Base-by-base conservation (phyloP, 2,888 invertebrate species). In the Malachius bipustulatus region DNA sequence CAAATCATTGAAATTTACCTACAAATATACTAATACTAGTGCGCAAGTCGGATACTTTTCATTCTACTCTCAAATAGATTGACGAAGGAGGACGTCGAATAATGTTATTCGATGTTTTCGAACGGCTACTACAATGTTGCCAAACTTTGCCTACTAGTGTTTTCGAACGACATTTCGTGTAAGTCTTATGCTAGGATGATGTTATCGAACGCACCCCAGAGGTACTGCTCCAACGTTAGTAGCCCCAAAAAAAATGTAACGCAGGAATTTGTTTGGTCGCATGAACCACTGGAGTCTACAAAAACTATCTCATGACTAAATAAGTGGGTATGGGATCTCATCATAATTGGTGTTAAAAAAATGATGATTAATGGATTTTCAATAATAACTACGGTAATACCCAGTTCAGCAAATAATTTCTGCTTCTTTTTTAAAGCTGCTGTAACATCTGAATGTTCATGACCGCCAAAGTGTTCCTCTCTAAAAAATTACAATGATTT, bases 221-320 rank as follows among this genome's bases (percentile, higher is more conserved):
- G 41, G 41, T 8, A 40, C 33, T 14, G 32, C 41, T 4, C 41
- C 41, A 29, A 30, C 14, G 32, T 39, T 41, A 10, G 14, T 11
- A 13, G 24, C 36, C 11, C 26, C 27, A 15, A 41, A 32, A 38
- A 11, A 30, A 38, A 38, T 10, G 35, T 35, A 12, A 34, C 14
- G 13, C 16, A 29, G 6, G 35, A 16, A 26, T 26, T 26, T 10
- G 35, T 35, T 30, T 39, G 37, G 28, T 39, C 34, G 16, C 39
- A 39, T 9, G 36, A 41, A 19, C 37, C 39, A 34, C 36, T 41
- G 29, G 39, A 39, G 30, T 41, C 41, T 11, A 41, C 30, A 32
- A 39, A 36, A 14, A 34, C 34, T 8, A 41, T 37, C 14, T 41
- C 39, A 12, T 26, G 16, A 12, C 32, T 8, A 30, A 41, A 40